Evolutionary conservation across 2,888 invertebrate genomes (phyloP).

Genomic region (Oligia strigilis): DNA sequence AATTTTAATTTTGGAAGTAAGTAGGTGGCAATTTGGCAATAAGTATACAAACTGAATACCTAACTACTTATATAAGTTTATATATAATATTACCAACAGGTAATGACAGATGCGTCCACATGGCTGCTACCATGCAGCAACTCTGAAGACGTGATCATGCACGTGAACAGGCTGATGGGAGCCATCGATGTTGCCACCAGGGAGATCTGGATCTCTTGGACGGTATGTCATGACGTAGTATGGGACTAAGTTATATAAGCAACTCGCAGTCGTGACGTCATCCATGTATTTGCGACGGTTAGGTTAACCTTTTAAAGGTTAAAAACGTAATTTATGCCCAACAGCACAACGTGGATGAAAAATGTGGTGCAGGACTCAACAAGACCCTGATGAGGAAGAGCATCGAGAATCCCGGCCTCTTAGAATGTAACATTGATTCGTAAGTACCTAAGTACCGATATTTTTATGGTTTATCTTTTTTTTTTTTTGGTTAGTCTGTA

Average conservation of each 20-base stretch:
- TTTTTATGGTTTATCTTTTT: neutral
- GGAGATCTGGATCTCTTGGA: slow-evolving; percentile 87
- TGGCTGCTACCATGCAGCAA: slow-evolving; percentile 95
- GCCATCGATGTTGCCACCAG: slow-evolving; percentile 90
- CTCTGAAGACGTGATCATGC: slow-evolving; percentile 93
- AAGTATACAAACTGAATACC: too few relatives aligned
- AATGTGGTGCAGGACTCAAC: slow-evolving; percentile 91
- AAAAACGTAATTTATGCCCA: slow-evolving; percentile 8
- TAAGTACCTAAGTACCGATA: slow-evolving; percentile 73
- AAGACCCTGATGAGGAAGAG: slow-evolving; percentile 94
- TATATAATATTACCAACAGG: slow-evolving; percentile 75
- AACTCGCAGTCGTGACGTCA: neutral
- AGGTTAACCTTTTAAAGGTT: neutral
- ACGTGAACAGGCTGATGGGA: slow-evolving; percentile 91
- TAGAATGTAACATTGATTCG: slow-evolving; percentile 96
- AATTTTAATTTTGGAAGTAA: neutral
- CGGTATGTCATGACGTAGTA: slow-evolving; percentile 73
- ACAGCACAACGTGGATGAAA: slow-evolving; percentile 91
- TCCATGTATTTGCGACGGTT: neutral
- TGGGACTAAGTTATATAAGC: neutral
- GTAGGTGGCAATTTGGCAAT: neutral
- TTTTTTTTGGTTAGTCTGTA: neutral
- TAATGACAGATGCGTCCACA: slow-evolving; percentile 92
- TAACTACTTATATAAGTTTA: too few relatives aligned
- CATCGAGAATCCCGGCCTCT: slow-evolving; percentile 90